Evolutionary conservation across 2,888 invertebrate genomes (phyloP).

Genomic region (Noctuana brunneofusca): DNA sequence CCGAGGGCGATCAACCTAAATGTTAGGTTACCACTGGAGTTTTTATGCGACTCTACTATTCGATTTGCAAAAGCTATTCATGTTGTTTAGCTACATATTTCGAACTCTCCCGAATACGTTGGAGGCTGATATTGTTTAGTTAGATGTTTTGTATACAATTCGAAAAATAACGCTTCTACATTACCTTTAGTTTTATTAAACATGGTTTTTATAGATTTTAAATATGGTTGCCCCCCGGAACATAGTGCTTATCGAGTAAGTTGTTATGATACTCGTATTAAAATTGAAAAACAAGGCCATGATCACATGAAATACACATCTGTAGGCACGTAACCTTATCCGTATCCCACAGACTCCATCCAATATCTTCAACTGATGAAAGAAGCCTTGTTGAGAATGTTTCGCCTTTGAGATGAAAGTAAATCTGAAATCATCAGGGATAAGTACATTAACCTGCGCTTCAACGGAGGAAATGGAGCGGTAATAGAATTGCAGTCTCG

Average conservation of each 20-base stretch:
- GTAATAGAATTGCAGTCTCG: conserved; percentile 14
- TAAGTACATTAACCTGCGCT: conserved; percentile 13
- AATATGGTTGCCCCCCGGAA: no score
- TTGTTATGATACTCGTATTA: no score
- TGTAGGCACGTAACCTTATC: not conserved
- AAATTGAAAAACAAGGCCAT: not conserved
- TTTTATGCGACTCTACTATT: not conserved
- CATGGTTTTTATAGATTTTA: not conserved
- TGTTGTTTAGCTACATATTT: not conserved
- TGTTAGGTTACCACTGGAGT: not conserved
- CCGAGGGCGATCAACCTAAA: not conserved
- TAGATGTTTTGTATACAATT: not conserved
- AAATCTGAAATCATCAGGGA: conserved; percentile 13
- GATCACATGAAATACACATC: not conserved
- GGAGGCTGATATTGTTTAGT: not conserved
- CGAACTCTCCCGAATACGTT: not conserved
- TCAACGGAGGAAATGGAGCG: conserved; percentile 1
- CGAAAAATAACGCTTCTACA: no score
- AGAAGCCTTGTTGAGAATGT: conserved; percentile 3
- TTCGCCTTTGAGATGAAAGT: conserved; percentile 13
- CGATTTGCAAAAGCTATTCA: not conserved
- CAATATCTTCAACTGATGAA: conserved; percentile 9
- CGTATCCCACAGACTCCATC: not conserved
- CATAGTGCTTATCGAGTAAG: no score
- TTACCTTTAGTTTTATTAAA: no score